Conservation (phyloP, 2,888 invertebrate species). For the Plutella xylostella region DNA sequence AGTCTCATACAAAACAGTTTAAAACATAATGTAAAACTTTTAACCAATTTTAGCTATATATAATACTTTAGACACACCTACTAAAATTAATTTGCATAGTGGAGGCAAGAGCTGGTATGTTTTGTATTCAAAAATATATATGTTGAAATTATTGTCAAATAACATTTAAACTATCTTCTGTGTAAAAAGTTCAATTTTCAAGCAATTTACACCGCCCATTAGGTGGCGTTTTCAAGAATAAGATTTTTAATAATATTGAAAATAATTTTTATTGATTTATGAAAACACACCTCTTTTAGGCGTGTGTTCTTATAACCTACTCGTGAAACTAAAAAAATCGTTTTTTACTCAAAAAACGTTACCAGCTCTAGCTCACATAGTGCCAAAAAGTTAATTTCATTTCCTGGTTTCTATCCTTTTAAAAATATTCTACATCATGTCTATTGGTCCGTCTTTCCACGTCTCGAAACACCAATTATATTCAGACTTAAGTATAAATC, state of each 20-base stretch:
- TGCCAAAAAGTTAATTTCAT: constrained; percentile 28
- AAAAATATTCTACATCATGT: constrained; percentile 10
- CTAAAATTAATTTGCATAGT: constrained; percentile 14
- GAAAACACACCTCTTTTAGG: not conserved
- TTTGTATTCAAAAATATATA: not conserved
- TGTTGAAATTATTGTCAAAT: not conserved
- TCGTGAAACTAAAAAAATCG: too few relatives aligned
- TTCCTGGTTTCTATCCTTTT: constrained; percentile 4
- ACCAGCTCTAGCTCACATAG: constrained; percentile 31
- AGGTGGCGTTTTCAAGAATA: too few relatives aligned
- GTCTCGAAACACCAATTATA: constrained; percentile 58
- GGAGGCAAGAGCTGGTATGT: constrained; percentile 1
- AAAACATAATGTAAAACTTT: too few relatives aligned
- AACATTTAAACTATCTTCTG: too few relatives aligned
- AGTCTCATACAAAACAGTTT: too few relatives aligned
- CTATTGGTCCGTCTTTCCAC: constrained; percentile 35
- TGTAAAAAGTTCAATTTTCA: too few relatives aligned
- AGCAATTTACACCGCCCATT: too few relatives aligned
- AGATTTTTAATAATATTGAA: not conserved
- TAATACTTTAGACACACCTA: constrained; percentile 21
- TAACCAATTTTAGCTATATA: too few relatives aligned
- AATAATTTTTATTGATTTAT: not conserved
- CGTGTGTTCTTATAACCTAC: too few relatives aligned
- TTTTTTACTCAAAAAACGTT: too few relatives aligned
- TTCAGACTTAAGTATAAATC: constrained; percentile 46